These are phyloP conservation scores for Drosophila pandora DNA, from an alignment of 1,140 invertebrate species.

Conservation along the genomic window DNA sequence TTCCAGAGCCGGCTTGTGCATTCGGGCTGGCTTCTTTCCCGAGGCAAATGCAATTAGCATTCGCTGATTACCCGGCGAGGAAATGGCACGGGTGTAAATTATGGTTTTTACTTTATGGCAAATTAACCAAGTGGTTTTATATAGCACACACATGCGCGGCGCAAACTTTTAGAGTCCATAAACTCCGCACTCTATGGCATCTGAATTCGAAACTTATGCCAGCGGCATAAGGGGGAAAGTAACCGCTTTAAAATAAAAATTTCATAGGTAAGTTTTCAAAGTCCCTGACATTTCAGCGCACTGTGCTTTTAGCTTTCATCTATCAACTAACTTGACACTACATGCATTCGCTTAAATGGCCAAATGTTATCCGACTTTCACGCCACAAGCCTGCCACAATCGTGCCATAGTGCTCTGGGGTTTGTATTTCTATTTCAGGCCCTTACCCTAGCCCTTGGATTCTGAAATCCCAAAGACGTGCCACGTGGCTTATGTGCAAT, in stretches of 20 bases:
- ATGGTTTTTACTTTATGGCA: slow-evolving; percentile 55
- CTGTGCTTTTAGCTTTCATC: slow-evolving; percentile 5
- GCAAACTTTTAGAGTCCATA: slow-evolving; percentile 36
- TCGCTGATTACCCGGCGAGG: slow-evolving; percentile 50
- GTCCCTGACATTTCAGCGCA: slow-evolving; percentile 27
- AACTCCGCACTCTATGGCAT: slow-evolving; percentile 23
- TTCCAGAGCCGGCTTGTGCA: slow-evolving; percentile 13
- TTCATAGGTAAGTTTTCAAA: slow-evolving; percentile 26
- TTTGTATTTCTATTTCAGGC: slow-evolving; percentile 28
- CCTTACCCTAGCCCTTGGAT: slow-evolving; percentile 1
- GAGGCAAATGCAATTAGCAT: slow-evolving; percentile 68
- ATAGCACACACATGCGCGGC: slow-evolving; percentile 9
- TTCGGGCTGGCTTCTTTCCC: slow-evolving; percentile 30
- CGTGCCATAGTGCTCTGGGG: slow-evolving; percentile 7
- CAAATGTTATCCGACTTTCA: slow-evolving; percentile 22
- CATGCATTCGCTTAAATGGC: slow-evolving; percentile 5
- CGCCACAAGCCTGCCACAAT: slow-evolving; percentile 3
- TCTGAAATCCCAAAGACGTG: slow-evolving; percentile 16
- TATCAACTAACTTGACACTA: slow-evolving; percentile 14
- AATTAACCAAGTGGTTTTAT: slow-evolving; percentile 57
- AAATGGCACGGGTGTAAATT: slow-evolving; percentile 68
- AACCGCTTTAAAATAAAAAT: slow-evolving; percentile 32
- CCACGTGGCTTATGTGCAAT: slow-evolving; percentile 65
- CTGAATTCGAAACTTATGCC: slow-evolving; percentile 35
- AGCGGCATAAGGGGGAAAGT: slow-evolving; percentile 6